Evolutionary conservation across 2,797 vertebrate genomes (phyloP).

Genomic region (Helarctos malayanus): DNA sequence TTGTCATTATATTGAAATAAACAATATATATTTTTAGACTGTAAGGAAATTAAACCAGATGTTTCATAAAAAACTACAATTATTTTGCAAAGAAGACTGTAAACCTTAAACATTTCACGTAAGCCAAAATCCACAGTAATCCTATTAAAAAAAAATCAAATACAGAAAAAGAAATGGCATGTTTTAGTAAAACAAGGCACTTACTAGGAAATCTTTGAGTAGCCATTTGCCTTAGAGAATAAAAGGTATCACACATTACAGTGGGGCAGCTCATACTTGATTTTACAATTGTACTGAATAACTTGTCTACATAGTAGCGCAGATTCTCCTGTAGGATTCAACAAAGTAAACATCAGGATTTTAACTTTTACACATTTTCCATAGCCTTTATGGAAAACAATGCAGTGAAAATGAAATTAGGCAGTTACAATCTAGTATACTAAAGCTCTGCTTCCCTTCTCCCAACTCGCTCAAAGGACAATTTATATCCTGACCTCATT

Average conservation of each 20-base stretch:
- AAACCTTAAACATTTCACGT: slow-evolving; percentile 56
- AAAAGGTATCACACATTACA: slow-evolving; percentile 98
- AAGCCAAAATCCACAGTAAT: slow-evolving; percentile 54
- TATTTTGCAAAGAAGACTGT: slow-evolving; percentile 44
- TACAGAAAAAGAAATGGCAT: neutral
- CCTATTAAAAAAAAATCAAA: slow-evolving; percentile 2
- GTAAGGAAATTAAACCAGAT: slow-evolving; percentile 57
- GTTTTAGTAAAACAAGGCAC: slow-evolving; percentile 76
- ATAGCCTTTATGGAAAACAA: slow-evolving; percentile 1
- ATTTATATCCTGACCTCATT: slow-evolving; percentile 25
- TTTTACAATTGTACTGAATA: slow-evolving; percentile 96
- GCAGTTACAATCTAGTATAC: neutral
- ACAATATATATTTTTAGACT: slow-evolving; percentile 30
- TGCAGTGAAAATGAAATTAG: slow-evolving; percentile 22
- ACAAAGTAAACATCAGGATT: slow-evolving; percentile 73
- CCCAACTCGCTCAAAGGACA: slow-evolving; percentile 39
- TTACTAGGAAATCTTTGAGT: slow-evolving; percentile 97
- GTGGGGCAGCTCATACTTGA: slow-evolving; percentile 98
- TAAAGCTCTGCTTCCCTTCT: slow-evolving; percentile 37
- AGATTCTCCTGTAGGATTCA: slow-evolving; percentile 95
- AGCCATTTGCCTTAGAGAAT: slow-evolving; percentile 96
- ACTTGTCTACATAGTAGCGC: slow-evolving; percentile 97
- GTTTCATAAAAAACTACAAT: slow-evolving; percentile 28
- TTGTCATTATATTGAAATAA: slow-evolving; percentile 49
- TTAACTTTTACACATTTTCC: slow-evolving; percentile 15